Percentiles rank a stretch among this genome's conserved stretches.
phyloP scores from a whole-genome alignment of 2,113 vertebrate genomes.

The Anseranas semipalmata region DNA sequence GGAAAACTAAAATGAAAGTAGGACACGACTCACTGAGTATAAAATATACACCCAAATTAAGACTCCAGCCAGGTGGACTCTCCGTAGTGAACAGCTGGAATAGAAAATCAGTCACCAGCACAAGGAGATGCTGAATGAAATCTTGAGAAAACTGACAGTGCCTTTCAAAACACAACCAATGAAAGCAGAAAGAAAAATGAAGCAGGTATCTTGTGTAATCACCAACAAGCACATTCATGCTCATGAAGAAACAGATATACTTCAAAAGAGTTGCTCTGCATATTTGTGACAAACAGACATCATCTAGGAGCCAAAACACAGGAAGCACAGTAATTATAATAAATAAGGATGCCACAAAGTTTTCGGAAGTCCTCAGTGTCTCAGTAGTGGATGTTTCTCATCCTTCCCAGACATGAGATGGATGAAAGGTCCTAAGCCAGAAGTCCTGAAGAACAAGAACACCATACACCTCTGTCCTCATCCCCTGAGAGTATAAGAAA shows the following conservation, averaged over 20 bases:
- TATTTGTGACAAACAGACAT: neutral
- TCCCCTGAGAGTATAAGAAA: neutral
- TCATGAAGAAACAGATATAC: neutral
- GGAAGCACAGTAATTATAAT: neutral
- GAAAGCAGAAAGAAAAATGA: neutral
- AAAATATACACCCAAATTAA: constrained; percentile 82
- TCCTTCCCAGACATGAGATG: neutral
- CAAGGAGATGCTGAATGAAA: neutral
- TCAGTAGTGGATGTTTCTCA: neutral
- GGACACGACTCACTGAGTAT: constrained; percentile 68
- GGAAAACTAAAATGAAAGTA: constrained; percentile 58
- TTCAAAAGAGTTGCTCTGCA: neutral
- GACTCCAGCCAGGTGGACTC: constrained; percentile 76
- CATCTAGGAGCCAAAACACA: neutral
- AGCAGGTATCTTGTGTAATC: neutral
- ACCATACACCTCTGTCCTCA: neutral
- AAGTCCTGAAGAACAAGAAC: neutral
- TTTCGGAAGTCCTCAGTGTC: neutral
- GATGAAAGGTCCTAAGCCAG: neutral
- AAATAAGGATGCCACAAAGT: neutral
- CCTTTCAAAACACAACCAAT: neutral
- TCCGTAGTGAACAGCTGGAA: neutral
- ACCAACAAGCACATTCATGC: neutral
- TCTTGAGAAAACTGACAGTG: constrained; percentile 7
- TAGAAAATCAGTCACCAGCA: neutral